Conservation (phyloP, 2,888 invertebrate species). For the Margaritifera margaritifera region DNA sequence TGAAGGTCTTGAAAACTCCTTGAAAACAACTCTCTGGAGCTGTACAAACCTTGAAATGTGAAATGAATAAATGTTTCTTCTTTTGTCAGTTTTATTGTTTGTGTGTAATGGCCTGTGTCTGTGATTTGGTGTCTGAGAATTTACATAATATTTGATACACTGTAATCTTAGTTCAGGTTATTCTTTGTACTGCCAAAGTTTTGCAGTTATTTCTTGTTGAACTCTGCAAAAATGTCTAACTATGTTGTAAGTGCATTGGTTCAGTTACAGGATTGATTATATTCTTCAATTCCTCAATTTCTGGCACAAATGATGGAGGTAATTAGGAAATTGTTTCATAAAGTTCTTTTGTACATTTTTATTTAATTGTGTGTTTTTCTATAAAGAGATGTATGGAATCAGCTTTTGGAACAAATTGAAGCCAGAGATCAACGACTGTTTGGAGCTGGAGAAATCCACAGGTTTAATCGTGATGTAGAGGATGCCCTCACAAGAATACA, state of each 20-base stretch:
- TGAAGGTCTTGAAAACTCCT: no score
- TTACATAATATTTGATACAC: no score
- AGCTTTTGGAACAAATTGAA: constrained; percentile 88
- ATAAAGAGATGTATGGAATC: constrained; percentile 83
- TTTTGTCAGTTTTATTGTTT: background rate
- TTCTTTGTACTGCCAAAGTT: no score
- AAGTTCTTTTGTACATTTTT: no score
- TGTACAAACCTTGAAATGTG: no score
- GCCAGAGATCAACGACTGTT: constrained; percentile 89
- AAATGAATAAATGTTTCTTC: background rate
- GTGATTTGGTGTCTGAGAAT: no score
- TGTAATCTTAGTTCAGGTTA: no score
- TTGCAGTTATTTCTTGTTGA: no score
- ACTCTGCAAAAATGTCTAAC: background rate
- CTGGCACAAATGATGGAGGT: background rate
- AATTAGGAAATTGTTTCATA: background rate
- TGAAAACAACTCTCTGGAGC: no score
- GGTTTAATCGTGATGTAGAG: constrained; percentile 96
- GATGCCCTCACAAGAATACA: constrained; percentile 92
- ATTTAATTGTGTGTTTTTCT: background rate
- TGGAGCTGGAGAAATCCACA: constrained; percentile 97
- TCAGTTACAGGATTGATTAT: background rate
- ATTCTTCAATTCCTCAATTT: background rate
- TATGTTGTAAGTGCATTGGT: no score
- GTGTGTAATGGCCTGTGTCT: no score